Evolutionary conservation across 2,113 vertebrate genomes (phyloP).

Genomic region (Gymnobelideus leadbeateri): DNA sequence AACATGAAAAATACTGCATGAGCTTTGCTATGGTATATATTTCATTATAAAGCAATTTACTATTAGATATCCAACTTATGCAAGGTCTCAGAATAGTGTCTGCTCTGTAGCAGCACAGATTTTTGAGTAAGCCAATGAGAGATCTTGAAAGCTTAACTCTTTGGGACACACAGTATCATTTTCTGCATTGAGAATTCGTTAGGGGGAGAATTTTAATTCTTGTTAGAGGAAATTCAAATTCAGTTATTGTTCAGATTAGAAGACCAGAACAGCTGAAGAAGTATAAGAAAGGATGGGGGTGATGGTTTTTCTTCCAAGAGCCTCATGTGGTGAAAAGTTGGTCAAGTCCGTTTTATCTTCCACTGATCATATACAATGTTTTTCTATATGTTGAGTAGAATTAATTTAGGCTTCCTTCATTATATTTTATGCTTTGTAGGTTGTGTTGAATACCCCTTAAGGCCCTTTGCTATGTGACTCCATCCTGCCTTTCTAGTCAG

Average conservation of each 20-base stretch:
- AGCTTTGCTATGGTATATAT: slow-evolving; percentile 79
- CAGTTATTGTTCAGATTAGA: neutral
- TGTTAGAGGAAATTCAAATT: neutral
- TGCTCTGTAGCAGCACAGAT: slow-evolving; percentile 74
- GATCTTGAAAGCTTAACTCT: slow-evolving; percentile 79
- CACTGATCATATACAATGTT: neutral
- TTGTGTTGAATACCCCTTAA: neutral
- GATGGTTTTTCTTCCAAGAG: neutral
- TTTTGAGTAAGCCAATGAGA: slow-evolving; percentile 78
- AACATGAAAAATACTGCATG: slow-evolving; percentile 76
- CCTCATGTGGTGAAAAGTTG: neutral
- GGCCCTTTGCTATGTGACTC: neutral
- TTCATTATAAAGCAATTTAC: slow-evolving; percentile 83
- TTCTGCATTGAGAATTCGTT: neutral
- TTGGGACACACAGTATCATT: slow-evolving; percentile 57
- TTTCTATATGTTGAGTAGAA: neutral
- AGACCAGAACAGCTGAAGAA: neutral
- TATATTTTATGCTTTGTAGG: neutral
- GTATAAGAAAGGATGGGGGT: neutral
- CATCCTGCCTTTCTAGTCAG: neutral
- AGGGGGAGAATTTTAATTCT: neutral
- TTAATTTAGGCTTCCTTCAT: neutral
- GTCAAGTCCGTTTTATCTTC: neutral
- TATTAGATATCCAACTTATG: slow-evolving; percentile 82
- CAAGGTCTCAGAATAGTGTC: slow-evolving; percentile 79